Evolutionary conservation across 92 coral and sea anemone genomes (phyloP).

Genomic region (Heteractis magnifica): DNA sequence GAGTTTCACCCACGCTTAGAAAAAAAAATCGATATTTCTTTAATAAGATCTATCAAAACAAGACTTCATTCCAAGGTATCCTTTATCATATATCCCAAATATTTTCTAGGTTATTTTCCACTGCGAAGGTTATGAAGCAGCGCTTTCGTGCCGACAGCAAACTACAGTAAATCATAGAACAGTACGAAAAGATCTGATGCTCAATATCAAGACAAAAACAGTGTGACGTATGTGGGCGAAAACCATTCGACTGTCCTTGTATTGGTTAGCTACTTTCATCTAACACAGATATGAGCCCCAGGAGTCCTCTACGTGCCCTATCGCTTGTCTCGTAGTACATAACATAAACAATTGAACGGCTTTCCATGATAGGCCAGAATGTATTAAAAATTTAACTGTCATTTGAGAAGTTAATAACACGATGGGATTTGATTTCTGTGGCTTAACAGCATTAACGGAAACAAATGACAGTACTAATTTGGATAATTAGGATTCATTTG

Average conservation of each 20-base stretch:
- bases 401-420: neutral
- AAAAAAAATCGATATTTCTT: too few relatives aligned
- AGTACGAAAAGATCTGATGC: neutral
- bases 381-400: too few relatives aligned
- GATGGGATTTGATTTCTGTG: neutral
- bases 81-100: too few relatives aligned
- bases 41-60: too few relatives aligned
- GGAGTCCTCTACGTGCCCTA: neutral
- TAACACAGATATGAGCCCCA: neutral
- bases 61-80: too few relatives aligned
- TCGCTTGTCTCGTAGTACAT: neutral
- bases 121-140: neutral
- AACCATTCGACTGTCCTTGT: neutral
- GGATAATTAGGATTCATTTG: neutral
- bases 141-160: neutral
- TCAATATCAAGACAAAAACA: neutral
- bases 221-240: constrained; percentile 7
- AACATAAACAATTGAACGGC: too few relatives aligned
- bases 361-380: too few relatives aligned
- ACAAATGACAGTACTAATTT: neutral
- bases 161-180: neutral
- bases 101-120: neutral
- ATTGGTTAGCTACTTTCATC: neutral
- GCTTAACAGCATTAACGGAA: neutral
- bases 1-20: too few relatives aligned